A percentile compares a stretch with the other conserved stretches of the same genome.
phyloP scores from a whole-genome alignment of 2,888 invertebrate species.

The Drosophila flavopinicola region DNA sequence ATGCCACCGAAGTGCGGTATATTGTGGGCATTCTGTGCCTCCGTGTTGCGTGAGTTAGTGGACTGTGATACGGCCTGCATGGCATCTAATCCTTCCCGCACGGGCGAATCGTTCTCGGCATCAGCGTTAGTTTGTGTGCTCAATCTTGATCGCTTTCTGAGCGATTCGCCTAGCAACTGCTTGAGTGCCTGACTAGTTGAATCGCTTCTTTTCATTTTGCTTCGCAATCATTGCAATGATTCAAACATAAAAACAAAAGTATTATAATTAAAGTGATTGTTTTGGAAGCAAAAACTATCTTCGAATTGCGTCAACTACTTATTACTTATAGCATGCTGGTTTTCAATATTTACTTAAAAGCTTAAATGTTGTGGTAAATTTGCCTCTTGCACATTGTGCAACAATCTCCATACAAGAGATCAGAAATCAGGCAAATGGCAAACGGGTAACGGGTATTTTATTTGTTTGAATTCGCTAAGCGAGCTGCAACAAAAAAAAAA shows the following conservation, averaged over 20 bases:
- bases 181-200: too few species aligned
- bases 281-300: not conserved
- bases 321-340: not conserved
- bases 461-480: slow-evolving; percentile 8
- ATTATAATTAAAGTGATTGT: not conserved
- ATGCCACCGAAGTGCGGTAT: not conserved
- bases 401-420: not conserved
- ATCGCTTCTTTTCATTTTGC: not conserved
- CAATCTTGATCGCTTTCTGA: too few species aligned
- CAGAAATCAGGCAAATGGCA: slow-evolving; percentile 21
- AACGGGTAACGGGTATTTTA: slow-evolving; percentile 2
- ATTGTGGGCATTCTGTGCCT: not conserved
- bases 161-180: too few species aligned
- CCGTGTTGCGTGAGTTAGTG: not conserved
- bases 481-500: not conserved
- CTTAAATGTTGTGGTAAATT: not conserved
- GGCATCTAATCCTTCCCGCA: not conserved
- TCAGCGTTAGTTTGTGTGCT: too few species aligned
- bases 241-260: slow-evolving; percentile 2
- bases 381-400: slow-evolving; percentile 13
- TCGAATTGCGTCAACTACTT: slow-evolving; percentile 2
- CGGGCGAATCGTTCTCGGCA: slow-evolving; percentile 3
- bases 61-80: not conserved
- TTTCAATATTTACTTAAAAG: not conserved
- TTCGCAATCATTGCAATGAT: slow-evolving; percentile 1